Base-by-base conservation (phyloP, 92 coral and sea anemone genomes). In the Epizoanthus stellaris region DNA sequence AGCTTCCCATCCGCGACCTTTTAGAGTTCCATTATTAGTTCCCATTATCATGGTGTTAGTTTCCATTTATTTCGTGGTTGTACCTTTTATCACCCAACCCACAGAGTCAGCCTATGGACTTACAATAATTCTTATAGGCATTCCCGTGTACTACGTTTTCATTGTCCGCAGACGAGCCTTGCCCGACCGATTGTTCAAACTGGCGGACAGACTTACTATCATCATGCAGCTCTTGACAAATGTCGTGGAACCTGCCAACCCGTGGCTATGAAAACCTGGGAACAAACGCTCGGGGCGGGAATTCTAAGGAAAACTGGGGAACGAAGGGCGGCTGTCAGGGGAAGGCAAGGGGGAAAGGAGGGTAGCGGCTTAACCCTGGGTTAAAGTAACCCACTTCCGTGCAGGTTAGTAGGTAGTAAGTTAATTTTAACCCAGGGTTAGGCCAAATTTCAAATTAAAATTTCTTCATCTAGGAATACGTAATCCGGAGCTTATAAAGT, bases 61-160 rank as follows among this genome's bases (percentile, higher is more conserved):
- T 23, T 66, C 90, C 54, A 3, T 87, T 19, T 87, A 73, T 72
- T 87, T 87, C 63, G 71, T 77, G 13, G 81, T 63, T 0, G 83
- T 75, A 4, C 90, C 90, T 14, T 82, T 87, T 63, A 19, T 87
- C 30, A 52, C 45, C 1, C 56, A 82, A 16, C 90, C 90, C 10
- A 20, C 76, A 6, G 90, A 87, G 62, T 87, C 90, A 8, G 90
- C 56, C 11, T 59, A 81, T 23, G 90, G 90, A 2, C 80, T 87
- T 3, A 21, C 73, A 5, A 23, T 87, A 9, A 39, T 87, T 39
- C 57, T 67, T 8, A 68, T 82, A 36, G 90, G 90, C 30, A 75
- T 87, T 17, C 90, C 90, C 10, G 90, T 87, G 20, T 87, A 87
- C 64, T 87, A 72, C 57, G 64, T 82, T 36, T 49, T 87, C 39